phyloP scores from a whole-genome alignment of 1,140 invertebrate species.

The Heliconius hermathena region DNA sequence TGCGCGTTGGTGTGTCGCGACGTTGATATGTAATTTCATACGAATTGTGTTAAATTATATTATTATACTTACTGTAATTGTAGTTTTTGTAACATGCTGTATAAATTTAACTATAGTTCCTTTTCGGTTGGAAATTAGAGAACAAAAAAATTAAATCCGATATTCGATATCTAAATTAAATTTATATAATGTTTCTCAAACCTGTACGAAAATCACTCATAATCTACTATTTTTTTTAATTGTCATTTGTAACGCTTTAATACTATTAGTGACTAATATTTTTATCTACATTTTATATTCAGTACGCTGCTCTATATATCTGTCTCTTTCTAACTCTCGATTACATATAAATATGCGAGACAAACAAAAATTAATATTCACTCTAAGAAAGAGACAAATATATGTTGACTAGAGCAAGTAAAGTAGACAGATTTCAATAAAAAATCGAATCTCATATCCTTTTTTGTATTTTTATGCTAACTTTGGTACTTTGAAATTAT shows the following conservation, averaged over 20 bases:
- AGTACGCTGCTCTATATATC: neutral
- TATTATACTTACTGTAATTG: conserved; percentile 1
- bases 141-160: neutral
- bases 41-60: conserved; percentile 7
- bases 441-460: conserved; percentile 38
- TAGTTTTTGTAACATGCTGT: conserved; percentile 15
- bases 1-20: conserved; percentile 1
- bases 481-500: neutral
- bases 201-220: neutral
- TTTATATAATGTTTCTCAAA: conserved; percentile 21
- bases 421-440: conserved; percentile 43
- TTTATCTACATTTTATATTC: conserved; percentile 23
- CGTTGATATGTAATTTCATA: conserved; percentile 1
- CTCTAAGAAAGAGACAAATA: neutral
- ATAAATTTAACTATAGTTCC: conserved; percentile 12
- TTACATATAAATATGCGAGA: neutral
- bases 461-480: conserved; percentile 16
- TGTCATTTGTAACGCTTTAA: conserved; percentile 39
- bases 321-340: neutral
- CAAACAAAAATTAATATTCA: neutral
- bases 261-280: conserved; percentile 38
- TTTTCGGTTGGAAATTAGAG: neutral
- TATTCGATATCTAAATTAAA: conserved; percentile 4
- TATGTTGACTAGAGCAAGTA: neutral
- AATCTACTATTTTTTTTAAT: conserved; percentile 13